phyloP scores from a whole-genome alignment of 1,140 invertebrate species.

The Apis laboriosa region DNA sequence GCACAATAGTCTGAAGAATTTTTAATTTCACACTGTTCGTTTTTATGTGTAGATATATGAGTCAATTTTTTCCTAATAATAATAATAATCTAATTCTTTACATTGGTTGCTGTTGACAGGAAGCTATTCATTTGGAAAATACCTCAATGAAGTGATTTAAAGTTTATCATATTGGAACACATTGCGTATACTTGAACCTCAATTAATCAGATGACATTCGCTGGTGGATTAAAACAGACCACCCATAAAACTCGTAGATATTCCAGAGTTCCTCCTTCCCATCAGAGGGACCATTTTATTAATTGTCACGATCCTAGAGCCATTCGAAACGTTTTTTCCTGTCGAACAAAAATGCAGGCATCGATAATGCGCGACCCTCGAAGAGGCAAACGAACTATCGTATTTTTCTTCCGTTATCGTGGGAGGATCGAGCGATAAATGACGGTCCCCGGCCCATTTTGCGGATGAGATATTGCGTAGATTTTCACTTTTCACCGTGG shows the following conservation, averaged over 20 bases:
- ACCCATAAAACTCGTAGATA: not conserved
- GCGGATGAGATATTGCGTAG: slow-evolving; percentile 58
- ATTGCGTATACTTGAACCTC: too few relatives aligned
- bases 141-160: too few relatives aligned
- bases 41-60: too few relatives aligned
- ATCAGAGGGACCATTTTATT: not conserved
- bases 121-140: too few relatives aligned
- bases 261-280: too few relatives aligned
- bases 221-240: not conserved
- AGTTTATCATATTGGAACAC: too few relatives aligned
- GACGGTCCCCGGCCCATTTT: slow-evolving; percentile 37
- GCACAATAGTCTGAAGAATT: too few relatives aligned
- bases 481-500: slow-evolving; percentile 60
- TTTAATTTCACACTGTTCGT: too few relatives aligned
- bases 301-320: not conserved
- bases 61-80: too few relatives aligned
- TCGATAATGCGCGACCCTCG: slow-evolving; percentile 33
- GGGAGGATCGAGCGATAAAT: slow-evolving; percentile 56
- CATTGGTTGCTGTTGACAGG: too few relatives aligned
- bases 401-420: slow-evolving; percentile 54
- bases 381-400: not conserved
- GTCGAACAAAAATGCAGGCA: slow-evolving; percentile 20
- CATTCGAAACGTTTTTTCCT: not conserved
- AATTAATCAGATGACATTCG: too few relatives aligned
- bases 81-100: too few relatives aligned